A percentile compares a stretch with the other conserved stretches of the same genome.
Conservation (phyloP, 2,888 invertebrate species). For the Apodemia hepburni region DNA sequence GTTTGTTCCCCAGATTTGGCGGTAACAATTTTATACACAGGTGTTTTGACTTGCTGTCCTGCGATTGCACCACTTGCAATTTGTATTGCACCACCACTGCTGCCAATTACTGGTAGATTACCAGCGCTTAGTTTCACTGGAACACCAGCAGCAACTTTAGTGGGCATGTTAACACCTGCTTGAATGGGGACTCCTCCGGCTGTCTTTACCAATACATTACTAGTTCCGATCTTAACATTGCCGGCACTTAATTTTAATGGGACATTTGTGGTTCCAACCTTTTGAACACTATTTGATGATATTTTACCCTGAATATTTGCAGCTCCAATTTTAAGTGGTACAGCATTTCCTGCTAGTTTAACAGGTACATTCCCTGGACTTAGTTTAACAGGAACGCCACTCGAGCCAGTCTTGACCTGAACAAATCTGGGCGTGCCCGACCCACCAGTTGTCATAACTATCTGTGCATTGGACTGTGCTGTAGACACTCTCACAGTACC, state of each 20-base stretch:
- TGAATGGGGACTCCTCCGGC: constrained; percentile 62
- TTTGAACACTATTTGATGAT: constrained; percentile 55
- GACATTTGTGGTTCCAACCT: constrained; percentile 51
- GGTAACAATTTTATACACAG: constrained; percentile 74
- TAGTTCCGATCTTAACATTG: constrained; percentile 69
- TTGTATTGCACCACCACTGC: constrained; percentile 58
- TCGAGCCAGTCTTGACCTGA: constrained; percentile 64
- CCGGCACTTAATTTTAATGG: constrained; percentile 67
- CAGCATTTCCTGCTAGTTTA: constrained; percentile 56
- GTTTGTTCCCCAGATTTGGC: constrained; percentile 64
- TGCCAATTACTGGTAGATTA: constrained; percentile 58
- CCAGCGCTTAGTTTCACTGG: constrained; percentile 67
- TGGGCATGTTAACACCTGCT: constrained; percentile 54
- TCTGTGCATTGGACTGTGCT: constrained; percentile 59
- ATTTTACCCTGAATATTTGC: constrained; percentile 66
- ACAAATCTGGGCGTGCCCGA: constrained; percentile 61
- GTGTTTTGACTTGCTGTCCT: constrained; percentile 63
- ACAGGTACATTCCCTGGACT: constrained; percentile 60
- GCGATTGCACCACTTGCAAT: constrained; percentile 52
- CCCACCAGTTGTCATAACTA: constrained; percentile 56
- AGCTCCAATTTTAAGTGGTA: constrained; percentile 66
- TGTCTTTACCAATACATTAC: constrained; percentile 69
- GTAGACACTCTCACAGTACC: constrained; percentile 61
- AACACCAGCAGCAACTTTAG: constrained; percentile 54
- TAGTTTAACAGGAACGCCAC: constrained; percentile 58